These are phyloP conservation scores for Yponomeuta malinellus DNA, from an alignment of 2,888 invertebrate genomes.

Conservation along the genomic window DNA sequence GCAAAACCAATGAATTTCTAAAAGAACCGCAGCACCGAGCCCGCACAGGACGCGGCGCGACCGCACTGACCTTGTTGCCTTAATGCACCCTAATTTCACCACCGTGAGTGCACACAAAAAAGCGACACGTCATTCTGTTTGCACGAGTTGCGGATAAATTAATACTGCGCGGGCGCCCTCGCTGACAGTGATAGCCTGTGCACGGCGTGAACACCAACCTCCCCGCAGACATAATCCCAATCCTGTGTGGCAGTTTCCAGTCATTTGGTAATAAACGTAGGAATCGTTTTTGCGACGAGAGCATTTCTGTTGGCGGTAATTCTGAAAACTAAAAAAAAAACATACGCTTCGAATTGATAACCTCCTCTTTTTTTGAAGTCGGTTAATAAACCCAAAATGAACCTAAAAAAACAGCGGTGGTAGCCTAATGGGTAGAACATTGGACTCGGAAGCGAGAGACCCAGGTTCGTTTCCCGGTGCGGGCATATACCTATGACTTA, in stretches of 20 bases:
- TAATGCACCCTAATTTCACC: conserved; percentile 73
- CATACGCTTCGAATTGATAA: no score
- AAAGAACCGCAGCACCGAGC: conserved; percentile 25
- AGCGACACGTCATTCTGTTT: conserved; percentile 65
- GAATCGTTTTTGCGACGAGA: no score
- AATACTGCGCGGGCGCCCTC: conserved; percentile 53
- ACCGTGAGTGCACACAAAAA: conserved; percentile 50
- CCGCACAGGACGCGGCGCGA: conserved; percentile 37
- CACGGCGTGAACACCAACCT: conserved; percentile 31
- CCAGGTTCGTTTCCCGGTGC: no score
- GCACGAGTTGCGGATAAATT: conserved; percentile 70
- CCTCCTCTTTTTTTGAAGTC: no score
- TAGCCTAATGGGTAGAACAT: no score
- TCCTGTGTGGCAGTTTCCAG: not conserved
- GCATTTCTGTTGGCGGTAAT: no score
- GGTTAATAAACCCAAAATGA: no score
- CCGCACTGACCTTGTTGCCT: conserved; percentile 66
- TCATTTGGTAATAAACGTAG: not conserved
- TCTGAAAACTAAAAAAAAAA: no score
- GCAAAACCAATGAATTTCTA: conserved; percentile 46
- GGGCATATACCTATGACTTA: no score
- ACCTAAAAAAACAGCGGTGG: no score
- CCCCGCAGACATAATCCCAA: not conserved
- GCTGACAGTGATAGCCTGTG: conserved; percentile 37
- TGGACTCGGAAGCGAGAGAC: no score